Evolutionary conservation across 2,888 invertebrate species (phyloP).

Genomic region (Phyto melanocephala): DNA sequence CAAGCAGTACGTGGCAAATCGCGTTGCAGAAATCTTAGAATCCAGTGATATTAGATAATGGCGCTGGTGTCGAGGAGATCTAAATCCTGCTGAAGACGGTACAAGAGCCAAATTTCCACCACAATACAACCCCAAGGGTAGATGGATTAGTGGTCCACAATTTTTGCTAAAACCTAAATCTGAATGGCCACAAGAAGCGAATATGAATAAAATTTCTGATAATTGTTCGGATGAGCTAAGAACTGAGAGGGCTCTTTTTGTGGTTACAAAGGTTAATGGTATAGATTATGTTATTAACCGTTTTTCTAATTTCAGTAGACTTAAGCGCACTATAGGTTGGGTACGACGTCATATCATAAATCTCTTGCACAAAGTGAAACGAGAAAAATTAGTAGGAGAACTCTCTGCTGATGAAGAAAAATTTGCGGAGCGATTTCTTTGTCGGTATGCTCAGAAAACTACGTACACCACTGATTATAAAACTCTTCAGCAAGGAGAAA

Average conservation of each 20-base stretch:
- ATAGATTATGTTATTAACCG: not conserved
- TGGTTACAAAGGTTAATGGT: not conserved
- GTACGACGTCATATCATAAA: not conserved
- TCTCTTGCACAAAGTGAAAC: not conserved
- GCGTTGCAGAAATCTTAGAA: not conserved
- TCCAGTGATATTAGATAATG: not conserved
- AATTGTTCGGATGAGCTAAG: not conserved
- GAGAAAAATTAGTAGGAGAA: not conserved
- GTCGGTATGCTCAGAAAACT: not conserved
- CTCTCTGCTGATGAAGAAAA: constrained; percentile 7
- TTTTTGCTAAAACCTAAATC: not conserved
- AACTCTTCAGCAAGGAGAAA: not conserved
- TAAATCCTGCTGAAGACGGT: constrained; percentile 3
- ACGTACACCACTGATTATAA: not conserved
- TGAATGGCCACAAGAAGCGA: not conserved
- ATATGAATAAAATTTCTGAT: not conserved
- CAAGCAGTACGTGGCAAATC: not conserved
- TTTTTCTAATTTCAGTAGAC: not conserved
- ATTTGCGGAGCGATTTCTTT: not conserved
- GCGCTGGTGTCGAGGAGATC: constrained; percentile 4
- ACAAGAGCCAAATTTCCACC: constrained; percentile 15
- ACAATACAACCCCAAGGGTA: not conserved
- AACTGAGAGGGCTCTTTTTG: not conserved
- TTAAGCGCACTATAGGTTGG: constrained; percentile 15
- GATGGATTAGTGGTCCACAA: not conserved